Conservation (phyloP, 2,888 invertebrate genomes). For the Nowickia ferox region DNA sequence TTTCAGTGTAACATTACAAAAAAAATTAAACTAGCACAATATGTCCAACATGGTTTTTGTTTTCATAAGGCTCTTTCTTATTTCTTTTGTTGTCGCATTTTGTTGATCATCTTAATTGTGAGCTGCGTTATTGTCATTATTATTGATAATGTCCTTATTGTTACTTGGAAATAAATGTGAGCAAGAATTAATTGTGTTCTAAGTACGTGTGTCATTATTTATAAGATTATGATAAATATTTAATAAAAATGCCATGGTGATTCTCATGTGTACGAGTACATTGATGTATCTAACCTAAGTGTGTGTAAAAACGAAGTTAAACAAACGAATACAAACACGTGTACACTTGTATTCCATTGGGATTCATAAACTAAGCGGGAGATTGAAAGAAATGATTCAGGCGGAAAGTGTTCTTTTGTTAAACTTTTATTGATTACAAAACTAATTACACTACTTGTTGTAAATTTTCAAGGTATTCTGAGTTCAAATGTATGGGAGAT, state of each 20-base stretch:
- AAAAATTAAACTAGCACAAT: background rate
- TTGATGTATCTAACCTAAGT: background rate
- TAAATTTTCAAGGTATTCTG: too few species aligned
- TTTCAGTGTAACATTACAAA: too few species aligned
- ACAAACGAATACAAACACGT: constrained; percentile 3
- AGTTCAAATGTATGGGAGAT: background rate
- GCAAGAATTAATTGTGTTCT: background rate
- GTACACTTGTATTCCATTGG: background rate
- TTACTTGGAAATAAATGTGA: background rate
- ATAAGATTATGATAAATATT: constrained; percentile 52
- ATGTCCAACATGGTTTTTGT: constrained; percentile 11
- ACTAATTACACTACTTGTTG: background rate
- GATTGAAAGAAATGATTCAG: background rate
- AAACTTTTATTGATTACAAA: background rate
- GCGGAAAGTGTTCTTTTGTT: background rate
- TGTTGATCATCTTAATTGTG: constrained; percentile 21
- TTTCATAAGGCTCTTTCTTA: constrained; percentile 37
- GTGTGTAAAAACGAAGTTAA: background rate
- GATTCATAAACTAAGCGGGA: background rate
- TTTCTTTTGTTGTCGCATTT: constrained; percentile 45
- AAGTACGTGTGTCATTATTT: constrained; percentile 42
- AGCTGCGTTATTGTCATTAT: background rate
- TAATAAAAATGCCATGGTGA: constrained; percentile 8
- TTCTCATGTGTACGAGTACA: background rate
- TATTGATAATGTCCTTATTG: constrained; percentile 9